Conservation (phyloP, 2,113 vertebrate genomes). For the Colinus virginianus region DNA sequence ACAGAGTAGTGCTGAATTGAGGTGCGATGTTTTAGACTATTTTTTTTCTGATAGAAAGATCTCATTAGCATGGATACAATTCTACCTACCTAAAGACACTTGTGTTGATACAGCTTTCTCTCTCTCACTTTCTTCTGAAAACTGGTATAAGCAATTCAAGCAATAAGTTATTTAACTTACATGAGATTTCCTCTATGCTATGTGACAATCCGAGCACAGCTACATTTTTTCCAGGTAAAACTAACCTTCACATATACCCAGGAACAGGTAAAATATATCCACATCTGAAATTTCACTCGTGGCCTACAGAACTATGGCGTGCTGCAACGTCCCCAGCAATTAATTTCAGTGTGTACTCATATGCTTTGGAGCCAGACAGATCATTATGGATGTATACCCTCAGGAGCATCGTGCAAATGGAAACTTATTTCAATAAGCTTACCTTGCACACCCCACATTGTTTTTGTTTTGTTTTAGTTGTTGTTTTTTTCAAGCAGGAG, state of each 20-base stretch:
- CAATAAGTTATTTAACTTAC: not conserved
- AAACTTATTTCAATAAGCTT: conserved; percentile 70
- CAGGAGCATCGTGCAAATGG: conserved; percentile 39
- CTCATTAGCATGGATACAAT: not conserved
- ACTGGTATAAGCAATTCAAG: not conserved
- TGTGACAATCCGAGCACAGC: not conserved
- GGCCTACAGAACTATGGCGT: not conserved
- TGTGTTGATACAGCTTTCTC: not conserved
- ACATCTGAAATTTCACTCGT: fast-evolving
- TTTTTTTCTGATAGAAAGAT: not conserved
- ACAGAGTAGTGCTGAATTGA: not conserved
- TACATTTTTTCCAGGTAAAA: not conserved
- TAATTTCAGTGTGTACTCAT: not conserved
- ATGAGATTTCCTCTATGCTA: not conserved
- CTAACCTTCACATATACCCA: not conserved
- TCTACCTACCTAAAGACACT: not conserved
- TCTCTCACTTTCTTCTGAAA: not conserved
- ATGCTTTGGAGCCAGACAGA: conserved; percentile 49
- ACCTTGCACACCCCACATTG: not conserved
- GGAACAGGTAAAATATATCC: not conserved
- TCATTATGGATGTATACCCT: conserved; percentile 4
- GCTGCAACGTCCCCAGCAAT: not conserved
- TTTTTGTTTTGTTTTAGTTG: conserved; percentile 39
- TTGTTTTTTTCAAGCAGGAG: not conserved
- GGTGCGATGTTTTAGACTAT: not conserved